Evolutionary conservation across 2,888 invertebrate genomes (phyloP).

Genomic region (Hirudinaria manillensis): DNA sequence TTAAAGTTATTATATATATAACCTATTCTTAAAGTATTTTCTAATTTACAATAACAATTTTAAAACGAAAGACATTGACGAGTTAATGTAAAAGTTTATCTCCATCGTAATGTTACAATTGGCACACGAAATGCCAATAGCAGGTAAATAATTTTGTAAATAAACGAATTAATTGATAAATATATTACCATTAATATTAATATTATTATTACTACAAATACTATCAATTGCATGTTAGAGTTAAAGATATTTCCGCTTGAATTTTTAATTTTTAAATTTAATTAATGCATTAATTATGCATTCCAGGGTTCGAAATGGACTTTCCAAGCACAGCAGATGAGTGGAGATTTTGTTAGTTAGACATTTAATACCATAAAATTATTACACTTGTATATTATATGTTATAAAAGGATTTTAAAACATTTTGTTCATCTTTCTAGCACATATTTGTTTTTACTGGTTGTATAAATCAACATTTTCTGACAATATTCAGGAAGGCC

Average conservation of each 20-base stretch:
- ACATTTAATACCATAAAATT: neutral
- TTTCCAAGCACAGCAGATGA: conserved; percentile 50
- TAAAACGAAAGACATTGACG: too few relatives aligned
- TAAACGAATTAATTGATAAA: too few relatives aligned
- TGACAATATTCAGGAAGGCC: conserved; percentile 32
- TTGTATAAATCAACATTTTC: neutral
- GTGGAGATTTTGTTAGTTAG: conserved; percentile 44
- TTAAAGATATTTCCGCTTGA: too few relatives aligned
- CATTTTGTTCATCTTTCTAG: neutral
- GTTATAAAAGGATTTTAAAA: neutral
- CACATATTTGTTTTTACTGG: neutral
- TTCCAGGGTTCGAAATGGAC: conserved; percentile 53
- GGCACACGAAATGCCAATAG: too few relatives aligned
- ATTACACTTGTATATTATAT: neutral
- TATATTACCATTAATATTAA: too few relatives aligned
- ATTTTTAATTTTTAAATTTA: too few relatives aligned
- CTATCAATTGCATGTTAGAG: too few relatives aligned
- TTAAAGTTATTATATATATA: neutral
- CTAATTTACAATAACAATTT: neutral
- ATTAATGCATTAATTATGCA: neutral
- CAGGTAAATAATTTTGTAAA: too few relatives aligned
- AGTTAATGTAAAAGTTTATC: too few relatives aligned
- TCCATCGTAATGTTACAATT: too few relatives aligned
- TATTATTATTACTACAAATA: too few relatives aligned
- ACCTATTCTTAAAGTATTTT: neutral